Evolutionary conservation across 1,140 invertebrate genomes (phyloP).

Genomic region (Fopius arisanus): DNA sequence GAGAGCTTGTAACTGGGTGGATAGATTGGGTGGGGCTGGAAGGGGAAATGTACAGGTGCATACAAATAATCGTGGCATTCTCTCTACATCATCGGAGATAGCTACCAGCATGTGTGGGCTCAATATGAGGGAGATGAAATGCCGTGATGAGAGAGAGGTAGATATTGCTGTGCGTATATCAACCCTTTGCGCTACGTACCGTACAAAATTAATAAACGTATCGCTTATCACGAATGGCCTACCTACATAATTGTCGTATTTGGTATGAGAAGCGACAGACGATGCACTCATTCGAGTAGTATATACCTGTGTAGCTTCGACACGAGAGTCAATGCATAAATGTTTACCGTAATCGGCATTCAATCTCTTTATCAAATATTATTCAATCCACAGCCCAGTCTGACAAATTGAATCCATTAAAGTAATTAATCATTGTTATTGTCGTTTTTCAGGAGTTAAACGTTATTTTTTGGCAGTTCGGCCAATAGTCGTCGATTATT

Average conservation of each 20-base stretch:
- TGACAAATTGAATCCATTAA: conserved; percentile 7
- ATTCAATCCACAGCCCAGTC: neutral
- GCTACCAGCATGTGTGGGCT: neutral
- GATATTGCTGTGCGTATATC: neutral
- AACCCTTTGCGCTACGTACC: neutral
- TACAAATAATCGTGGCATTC: conserved; percentile 5
- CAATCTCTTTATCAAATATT: neutral
- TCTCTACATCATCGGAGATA: neutral
- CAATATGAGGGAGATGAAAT: neutral
- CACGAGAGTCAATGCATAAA: conserved; percentile 17
- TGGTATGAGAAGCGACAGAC: conserved; percentile 22
- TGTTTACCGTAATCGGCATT: neutral
- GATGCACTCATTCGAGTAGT: conserved; percentile 15
- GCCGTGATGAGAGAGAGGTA: neutral
- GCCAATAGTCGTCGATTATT: too few relatives aligned
- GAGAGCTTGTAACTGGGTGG: conserved; percentile 17
- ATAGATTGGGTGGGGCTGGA: conserved; percentile 8
- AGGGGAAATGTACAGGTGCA: neutral
- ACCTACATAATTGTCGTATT: conserved; percentile 19
- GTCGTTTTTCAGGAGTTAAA: neutral
- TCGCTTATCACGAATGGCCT: conserved; percentile 29
- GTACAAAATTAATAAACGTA: conserved; percentile 37
- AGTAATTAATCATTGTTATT: neutral
- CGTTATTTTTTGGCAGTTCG: neutral
- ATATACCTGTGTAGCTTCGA: conserved; percentile 29